A percentile compares a stretch with the other conserved stretches of the same genome.
phyloP scores from a whole-genome alignment of 2,797 vertebrate genomes.

The Sardinella longiceps region DNA sequence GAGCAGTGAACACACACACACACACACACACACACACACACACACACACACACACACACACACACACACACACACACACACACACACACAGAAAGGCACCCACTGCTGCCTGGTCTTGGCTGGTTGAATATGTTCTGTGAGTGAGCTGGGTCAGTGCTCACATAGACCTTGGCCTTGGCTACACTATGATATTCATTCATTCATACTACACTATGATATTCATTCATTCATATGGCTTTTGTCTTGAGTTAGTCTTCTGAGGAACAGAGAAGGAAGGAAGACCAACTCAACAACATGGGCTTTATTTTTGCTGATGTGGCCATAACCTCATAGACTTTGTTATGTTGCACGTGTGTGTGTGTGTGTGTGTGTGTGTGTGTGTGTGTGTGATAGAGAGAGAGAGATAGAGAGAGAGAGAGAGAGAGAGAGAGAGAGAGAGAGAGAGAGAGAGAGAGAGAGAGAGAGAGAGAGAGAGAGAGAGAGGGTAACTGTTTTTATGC shows the following conservation, averaged over 20 bases:
- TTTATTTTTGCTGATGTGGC: not conserved
- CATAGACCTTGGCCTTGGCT: not conserved
- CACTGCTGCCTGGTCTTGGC: slow-evolving; percentile 3
- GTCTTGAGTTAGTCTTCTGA: not conserved
- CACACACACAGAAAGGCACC: not conserved
- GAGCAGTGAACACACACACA: not conserved
- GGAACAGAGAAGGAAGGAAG: not conserved
- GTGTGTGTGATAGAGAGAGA: slow-evolving; percentile 25
- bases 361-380: slow-evolving; percentile 33
- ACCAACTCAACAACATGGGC: not conserved
- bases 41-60: not conserved
- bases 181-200: not conserved
- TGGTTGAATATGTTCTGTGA: slow-evolving; percentile 34
- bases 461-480: slow-evolving; percentile 24
- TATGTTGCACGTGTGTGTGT: slow-evolving; percentile 22
- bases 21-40: not conserved
- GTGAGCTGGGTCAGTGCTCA: not conserved
- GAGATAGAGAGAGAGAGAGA: no score
- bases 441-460: no score
- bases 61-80: slow-evolving; percentile 26
- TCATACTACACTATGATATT: not conserved
- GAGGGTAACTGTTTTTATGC: slow-evolving; percentile 7
- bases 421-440: no score
- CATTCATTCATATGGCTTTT: not conserved
- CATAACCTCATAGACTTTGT: not conserved